Evolutionary conservation across 2,797 vertebrate genomes (phyloP).

Genomic region (Valencia hispanica): DNA sequence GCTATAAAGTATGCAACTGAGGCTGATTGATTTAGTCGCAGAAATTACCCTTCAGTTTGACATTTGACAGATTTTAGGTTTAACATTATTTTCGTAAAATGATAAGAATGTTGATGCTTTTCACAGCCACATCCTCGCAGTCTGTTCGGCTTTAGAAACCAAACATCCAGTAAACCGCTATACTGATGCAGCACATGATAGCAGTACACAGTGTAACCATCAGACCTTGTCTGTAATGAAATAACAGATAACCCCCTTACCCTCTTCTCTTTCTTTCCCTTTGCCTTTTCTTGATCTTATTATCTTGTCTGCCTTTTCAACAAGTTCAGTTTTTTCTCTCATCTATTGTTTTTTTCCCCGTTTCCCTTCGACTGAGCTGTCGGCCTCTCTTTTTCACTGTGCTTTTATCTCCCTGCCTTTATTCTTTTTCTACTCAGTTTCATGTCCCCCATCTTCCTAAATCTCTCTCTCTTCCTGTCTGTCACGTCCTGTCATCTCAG

Average conservation of each 20-base stretch:
- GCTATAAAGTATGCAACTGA: neutral
- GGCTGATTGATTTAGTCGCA: neutral
- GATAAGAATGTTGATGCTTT: neutral
- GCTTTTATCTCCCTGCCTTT: slow-evolving; percentile 46
- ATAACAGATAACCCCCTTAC: slow-evolving; percentile 57
- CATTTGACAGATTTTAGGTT: neutral
- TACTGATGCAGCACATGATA: slow-evolving; percentile 46
- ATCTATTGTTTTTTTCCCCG: slow-evolving; percentile 27
- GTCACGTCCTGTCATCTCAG: slow-evolving; percentile 60
- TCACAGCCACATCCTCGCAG: neutral
- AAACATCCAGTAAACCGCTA: slow-evolving; percentile 50
- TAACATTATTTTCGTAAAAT: neutral
- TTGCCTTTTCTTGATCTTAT: slow-evolving; percentile 26
- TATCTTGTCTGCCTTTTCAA: slow-evolving; percentile 32
- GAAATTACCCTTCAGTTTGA: no score
- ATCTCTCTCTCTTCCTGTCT: slow-evolving; percentile 55
- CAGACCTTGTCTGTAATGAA: slow-evolving; percentile 53
- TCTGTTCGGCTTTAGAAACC: slow-evolving; percentile 27
- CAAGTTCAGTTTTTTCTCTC: slow-evolving; percentile 21
- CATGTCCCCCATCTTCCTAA: slow-evolving; percentile 34
- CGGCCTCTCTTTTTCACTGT: slow-evolving; percentile 25
- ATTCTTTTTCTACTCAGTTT: slow-evolving; percentile 29
- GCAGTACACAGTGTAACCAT: slow-evolving; percentile 54
- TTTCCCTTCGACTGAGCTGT: neutral
- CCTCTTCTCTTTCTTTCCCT: slow-evolving; percentile 20